These are phyloP conservation scores for Nemapogon koenigi DNA, from an alignment of 2,888 invertebrate species.

Conservation along the genomic window DNA sequence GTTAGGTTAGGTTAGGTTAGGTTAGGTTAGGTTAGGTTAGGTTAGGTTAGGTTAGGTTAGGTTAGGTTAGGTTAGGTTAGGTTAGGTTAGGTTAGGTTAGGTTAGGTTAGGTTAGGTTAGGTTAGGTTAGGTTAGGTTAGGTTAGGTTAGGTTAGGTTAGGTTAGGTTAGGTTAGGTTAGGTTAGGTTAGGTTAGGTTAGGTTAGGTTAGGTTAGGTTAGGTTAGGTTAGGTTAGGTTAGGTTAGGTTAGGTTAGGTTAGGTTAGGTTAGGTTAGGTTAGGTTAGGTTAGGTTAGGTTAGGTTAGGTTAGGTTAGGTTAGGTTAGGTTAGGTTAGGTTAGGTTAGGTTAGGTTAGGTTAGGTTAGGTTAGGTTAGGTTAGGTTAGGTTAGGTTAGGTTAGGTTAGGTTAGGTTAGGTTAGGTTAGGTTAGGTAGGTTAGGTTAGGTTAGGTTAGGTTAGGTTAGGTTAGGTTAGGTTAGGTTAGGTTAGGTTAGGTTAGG, in stretches of 20 bases:
- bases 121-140: conserved; percentile 11
- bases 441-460: conserved; percentile 21
- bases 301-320: conserved; percentile 22
- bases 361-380: conserved; percentile 22
- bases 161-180: conserved; percentile 11
- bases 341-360: conserved; percentile 22
- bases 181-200: conserved; percentile 11
- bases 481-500: conserved; percentile 15
- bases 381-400: conserved; percentile 22
- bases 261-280: conserved; percentile 21
- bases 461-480: conserved; percentile 17
- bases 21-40: conserved; percentile 4
- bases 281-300: conserved; percentile 22
- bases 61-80: conserved; percentile 4
- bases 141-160: conserved; percentile 11
- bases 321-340: conserved; percentile 22
- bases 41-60: conserved; percentile 4
- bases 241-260: conserved; percentile 20
- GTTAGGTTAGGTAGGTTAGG: too few relatives aligned
- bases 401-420: neutral
- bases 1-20: conserved; percentile 4
- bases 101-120: conserved; percentile 10
- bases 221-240: conserved; percentile 16
- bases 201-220: conserved; percentile 18
- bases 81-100: conserved; percentile 5